A percentile compares a stretch with the other conserved stretches of the same genome.
Conservation (phyloP, 92 coral and sea anemone genomes). For the Parazoanthus swiftii region DNA sequence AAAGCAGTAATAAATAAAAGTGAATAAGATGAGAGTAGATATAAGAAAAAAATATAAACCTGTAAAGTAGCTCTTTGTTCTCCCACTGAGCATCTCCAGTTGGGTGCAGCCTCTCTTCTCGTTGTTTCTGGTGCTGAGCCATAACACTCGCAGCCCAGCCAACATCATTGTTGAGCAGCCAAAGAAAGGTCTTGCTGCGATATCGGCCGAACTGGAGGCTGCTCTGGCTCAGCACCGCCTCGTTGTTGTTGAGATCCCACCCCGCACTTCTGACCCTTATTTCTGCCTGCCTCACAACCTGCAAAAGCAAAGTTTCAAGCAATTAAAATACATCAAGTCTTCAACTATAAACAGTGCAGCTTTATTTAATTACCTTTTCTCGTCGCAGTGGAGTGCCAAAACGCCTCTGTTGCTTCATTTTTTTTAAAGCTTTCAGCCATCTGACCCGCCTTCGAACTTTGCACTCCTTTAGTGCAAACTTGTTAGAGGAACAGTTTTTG, state of each 20-base stretch:
- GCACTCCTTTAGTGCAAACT: no score
- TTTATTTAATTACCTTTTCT: slow-evolving; percentile 9
- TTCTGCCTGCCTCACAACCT: background rate
- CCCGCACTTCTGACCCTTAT: background rate
- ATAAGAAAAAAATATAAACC: background rate
- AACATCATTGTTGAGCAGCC: background rate
- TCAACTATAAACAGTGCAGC: background rate
- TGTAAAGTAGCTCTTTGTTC: no score
- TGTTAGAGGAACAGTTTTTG: no score
- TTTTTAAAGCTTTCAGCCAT: no score
- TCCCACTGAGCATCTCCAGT: no score
- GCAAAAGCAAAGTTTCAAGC: background rate
- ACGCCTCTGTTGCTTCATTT: no score
- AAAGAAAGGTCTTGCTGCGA: slow-evolving; percentile 9
- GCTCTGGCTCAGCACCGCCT: slow-evolving; percentile 41
- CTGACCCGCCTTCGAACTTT: no score
- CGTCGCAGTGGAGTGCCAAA: no score
- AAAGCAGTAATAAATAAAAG: no score
- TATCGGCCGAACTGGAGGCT: slow-evolving; percentile 50
- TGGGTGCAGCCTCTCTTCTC: no score
- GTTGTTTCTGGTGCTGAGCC: no score
- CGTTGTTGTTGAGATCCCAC: slow-evolving; percentile 4
- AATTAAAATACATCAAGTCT: no score
- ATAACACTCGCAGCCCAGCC: background rate
- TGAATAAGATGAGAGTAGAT: background rate